Percentiles rank a stretch among this genome's conserved stretches.
phyloP scores from a whole-genome alignment of 2,113 vertebrate genomes.

The Gulo gulo region DNA sequence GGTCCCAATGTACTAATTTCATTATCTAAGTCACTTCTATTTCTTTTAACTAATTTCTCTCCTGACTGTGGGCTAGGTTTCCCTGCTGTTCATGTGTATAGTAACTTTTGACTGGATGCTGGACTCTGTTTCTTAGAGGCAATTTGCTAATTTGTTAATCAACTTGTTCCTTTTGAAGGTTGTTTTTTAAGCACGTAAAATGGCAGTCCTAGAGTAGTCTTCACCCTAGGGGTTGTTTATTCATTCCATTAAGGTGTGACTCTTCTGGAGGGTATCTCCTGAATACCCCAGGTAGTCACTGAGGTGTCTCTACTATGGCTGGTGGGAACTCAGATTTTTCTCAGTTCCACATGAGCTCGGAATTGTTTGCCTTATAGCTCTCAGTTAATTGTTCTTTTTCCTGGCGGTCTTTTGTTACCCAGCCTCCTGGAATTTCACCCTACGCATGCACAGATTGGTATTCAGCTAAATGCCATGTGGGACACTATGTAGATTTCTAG shows the following conservation, averaged over 20 bases:
- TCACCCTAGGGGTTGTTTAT: neutral
- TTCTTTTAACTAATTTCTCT: neutral
- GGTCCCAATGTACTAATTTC: neutral
- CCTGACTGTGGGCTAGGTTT: neutral
- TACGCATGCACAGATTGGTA: neutral
- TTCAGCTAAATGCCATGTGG: neutral
- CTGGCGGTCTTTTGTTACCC: neutral
- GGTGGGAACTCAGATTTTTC: neutral
- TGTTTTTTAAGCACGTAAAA: constrained; percentile 1
- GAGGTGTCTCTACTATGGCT: neutral
- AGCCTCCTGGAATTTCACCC: neutral
- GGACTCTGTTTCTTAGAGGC: neutral
- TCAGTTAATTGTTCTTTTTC: neutral
- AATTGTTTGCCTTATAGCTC: neutral
- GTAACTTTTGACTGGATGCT: neutral
- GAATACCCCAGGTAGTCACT: neutral
- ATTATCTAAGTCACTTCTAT: constrained; percentile 17
- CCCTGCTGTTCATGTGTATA: neutral
- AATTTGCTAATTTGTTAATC: neutral
- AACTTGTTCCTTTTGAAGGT: constrained; percentile 1
- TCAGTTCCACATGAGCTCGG: neutral
- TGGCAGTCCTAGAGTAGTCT: neutral
- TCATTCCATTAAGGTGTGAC: neutral
- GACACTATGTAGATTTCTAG: neutral
- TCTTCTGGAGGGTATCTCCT: neutral